Base-by-base conservation (phyloP, 2,888 invertebrate genomes). In the Cephus runcator region DNA sequence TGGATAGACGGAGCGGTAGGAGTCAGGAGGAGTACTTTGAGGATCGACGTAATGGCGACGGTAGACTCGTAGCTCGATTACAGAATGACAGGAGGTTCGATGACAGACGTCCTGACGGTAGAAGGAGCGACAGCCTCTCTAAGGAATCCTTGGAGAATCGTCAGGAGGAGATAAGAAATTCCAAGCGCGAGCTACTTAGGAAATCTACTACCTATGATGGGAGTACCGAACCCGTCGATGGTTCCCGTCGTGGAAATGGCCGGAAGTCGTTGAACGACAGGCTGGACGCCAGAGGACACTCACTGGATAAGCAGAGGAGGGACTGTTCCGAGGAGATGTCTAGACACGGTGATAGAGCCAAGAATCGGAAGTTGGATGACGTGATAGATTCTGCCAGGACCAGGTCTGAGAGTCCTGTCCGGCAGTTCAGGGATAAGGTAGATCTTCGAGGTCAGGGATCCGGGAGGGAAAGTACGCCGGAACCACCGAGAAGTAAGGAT, bases 391-490 rank as follows among this genome's bases (percentile, higher is more conserved):
- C 76, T 34, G 74, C 79, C 73, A 79, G 82, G 82, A 84, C 81
- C 30, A 82, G 84, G 69, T 84, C 86, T 35, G 84, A 83, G 69
- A 86, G 83, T 79, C 84, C 84, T 35, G 69, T 80, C 75, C 73
- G 83, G 75, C 80, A 81, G 73, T 77, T 69, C 35, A 78, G 82
- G 69, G 84, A 85, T 11, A 83, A 83, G 40, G 81, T 79, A 75
- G 86, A 86, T 40, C 79, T 79, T 35, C 85, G 94, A 86, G 94
- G 94, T 68, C 94, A 94, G 86, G 94, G 94, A 1, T 94, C 94
- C 11, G 94, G 94, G 1, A 94, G 94, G 83, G 94, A 94, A 87
- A 94, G 94, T 1, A 93, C 94, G 1, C 94, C 94, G 1, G 94
- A 94, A 90, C 93, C 93, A 87, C 93, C 93, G 0, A 93, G 94